phyloP scores from a whole-genome alignment of 2,888 invertebrate species.

The Athalia cordata region DNA sequence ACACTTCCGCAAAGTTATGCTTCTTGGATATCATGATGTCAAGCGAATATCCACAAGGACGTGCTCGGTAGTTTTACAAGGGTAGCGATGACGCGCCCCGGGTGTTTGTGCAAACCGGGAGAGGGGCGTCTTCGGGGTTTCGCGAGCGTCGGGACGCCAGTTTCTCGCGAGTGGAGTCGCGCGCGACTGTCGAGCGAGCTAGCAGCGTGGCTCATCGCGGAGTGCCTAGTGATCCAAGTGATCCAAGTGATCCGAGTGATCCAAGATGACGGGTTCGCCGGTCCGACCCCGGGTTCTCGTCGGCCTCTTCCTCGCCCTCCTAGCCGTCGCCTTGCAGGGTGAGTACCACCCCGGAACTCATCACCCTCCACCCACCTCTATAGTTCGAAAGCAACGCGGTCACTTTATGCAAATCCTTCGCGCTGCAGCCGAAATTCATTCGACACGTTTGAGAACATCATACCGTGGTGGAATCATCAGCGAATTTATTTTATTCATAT shows the following conservation, averaged over 20 bases:
- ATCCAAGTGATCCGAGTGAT: constrained; percentile 61
- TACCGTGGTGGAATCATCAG: too few species aligned
- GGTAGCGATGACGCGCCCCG: constrained; percentile 40
- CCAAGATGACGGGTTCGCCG: constrained; percentile 77
- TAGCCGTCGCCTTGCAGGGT: constrained; percentile 77
- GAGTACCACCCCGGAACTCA: constrained; percentile 64
- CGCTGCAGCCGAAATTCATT: too few species aligned
- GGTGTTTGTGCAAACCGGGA: constrained; percentile 32
- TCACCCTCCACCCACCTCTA: constrained; percentile 32
- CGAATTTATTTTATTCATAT: too few species aligned
- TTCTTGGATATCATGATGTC: constrained; percentile 17
- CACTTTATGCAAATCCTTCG: too few species aligned
- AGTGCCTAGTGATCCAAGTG: constrained; percentile 71
- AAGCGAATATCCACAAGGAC: constrained; percentile 9
- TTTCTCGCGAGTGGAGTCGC: constrained; percentile 68
- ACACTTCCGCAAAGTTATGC: not conserved
- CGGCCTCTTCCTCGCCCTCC: constrained; percentile 76
- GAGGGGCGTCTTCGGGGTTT: constrained; percentile 62
- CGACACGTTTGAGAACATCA: too few species aligned
- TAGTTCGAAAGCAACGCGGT: not conserved
- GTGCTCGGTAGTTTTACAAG: constrained; percentile 4
- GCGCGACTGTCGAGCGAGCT: constrained; percentile 67
- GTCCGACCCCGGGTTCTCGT: constrained; percentile 76
- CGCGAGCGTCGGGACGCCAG: constrained; percentile 66
- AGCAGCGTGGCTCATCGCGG: constrained; percentile 69